Percentiles rank a stretch among this genome's conserved stretches.
Conservation (phyloP, 2,888 invertebrate genomes). For the Liopterus haemorrhoidalis region DNA sequence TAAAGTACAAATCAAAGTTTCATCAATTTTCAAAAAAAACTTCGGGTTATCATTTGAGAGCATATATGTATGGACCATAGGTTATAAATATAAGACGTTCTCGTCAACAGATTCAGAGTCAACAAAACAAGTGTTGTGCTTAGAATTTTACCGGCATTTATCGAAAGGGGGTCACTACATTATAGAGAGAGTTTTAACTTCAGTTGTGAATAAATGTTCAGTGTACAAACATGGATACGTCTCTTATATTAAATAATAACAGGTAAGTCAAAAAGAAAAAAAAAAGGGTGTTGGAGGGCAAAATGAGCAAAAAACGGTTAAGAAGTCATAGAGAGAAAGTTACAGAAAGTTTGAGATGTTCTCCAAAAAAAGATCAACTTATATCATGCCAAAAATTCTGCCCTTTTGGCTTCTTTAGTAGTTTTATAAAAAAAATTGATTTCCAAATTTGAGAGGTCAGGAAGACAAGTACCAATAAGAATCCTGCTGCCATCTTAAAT, state of each 20-base stretch:
- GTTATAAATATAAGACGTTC: not conserved
- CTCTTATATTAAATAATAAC: constrained; percentile 33
- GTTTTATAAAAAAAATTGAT: too few relatives aligned
- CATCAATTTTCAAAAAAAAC: constrained; percentile 17
- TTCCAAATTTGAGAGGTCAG: too few relatives aligned
- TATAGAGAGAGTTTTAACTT: constrained; percentile 15
- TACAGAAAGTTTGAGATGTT: too few relatives aligned
- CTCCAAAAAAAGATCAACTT: too few relatives aligned
- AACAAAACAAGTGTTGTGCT: not conserved
- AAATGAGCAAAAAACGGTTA: too few relatives aligned
- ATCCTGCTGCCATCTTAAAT: too few relatives aligned
- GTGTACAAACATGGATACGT: constrained; percentile 29
- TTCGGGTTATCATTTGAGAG: not conserved
- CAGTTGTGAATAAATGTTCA: constrained; percentile 7
- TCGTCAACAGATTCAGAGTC: not conserved
- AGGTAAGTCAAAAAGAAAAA: constrained; percentile 28
- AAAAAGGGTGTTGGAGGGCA: too few relatives aligned
- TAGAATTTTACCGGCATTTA: not conserved
- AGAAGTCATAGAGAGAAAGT: too few relatives aligned
- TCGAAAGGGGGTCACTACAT: constrained; percentile 19
- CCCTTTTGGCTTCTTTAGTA: too few relatives aligned
- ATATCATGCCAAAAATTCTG: too few relatives aligned
- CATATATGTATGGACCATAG: not conserved
- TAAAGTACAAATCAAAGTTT: too few relatives aligned
- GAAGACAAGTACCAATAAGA: too few relatives aligned